Evolutionary conservation across 2,797 vertebrate species (phyloP).

Genomic region (Etheostoma nigrum): DNA sequence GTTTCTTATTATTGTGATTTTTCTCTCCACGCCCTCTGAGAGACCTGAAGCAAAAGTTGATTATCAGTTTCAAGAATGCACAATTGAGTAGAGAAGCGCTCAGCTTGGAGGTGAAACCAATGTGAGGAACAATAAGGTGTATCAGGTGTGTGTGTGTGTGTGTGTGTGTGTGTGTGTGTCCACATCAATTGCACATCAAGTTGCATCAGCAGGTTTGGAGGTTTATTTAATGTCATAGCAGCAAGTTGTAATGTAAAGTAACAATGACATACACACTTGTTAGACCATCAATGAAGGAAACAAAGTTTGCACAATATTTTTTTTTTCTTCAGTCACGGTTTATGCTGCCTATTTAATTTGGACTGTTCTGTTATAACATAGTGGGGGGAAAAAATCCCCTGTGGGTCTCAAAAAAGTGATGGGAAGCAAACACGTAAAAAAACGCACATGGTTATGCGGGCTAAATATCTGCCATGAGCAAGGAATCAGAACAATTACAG

Average conservation of each 20-base stretch:
- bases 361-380: conserved; percentile 63
- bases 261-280: conserved; percentile 80
- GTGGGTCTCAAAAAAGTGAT: conserved; percentile 69
- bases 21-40: too few species aligned
- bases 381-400: conserved; percentile 45
- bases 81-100: neutral
- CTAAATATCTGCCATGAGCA: conserved; percentile 68
- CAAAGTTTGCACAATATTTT: conserved; percentile 73
- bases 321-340: conserved; percentile 68
- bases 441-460: conserved; percentile 62
- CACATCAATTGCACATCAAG: conserved; percentile 74
- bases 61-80: conserved; percentile 6
- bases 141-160: neutral
- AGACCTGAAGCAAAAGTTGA: conserved; percentile 5
- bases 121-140: conserved; percentile 7
- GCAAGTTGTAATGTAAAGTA: conserved; percentile 81
- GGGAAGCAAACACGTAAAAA: conserved; percentile 64
- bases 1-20: too few species aligned
- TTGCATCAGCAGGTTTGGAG: conserved; percentile 82
- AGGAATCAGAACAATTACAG: conserved; percentile 67
- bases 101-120: conserved; percentile 12
- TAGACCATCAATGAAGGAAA: conserved; percentile 76
- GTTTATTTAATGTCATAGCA: conserved; percentile 85
- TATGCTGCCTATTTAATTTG: conserved; percentile 63
- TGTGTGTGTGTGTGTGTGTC: conserved; percentile 20